phyloP scores from a whole-genome alignment of 2,888 invertebrate genomes.

The Atethmia centrago region DNA sequence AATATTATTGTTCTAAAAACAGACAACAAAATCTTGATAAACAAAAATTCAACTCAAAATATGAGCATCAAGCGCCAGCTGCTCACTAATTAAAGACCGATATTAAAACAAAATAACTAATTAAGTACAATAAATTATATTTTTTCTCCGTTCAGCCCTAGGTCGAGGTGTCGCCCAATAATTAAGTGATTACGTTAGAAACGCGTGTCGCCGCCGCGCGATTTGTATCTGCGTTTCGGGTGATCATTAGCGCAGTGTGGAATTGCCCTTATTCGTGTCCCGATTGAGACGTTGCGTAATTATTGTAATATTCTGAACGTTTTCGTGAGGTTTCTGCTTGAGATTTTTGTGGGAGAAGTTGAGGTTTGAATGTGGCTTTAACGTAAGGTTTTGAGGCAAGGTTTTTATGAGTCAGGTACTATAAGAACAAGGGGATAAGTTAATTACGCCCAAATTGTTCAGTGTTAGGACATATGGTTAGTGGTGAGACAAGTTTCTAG shows the following conservation, averaged over 20 bases:
- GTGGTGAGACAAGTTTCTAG: not conserved
- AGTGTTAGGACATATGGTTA: too few relatives aligned
- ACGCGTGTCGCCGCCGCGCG: constrained; percentile 85
- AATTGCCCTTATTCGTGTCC: constrained; percentile 67
- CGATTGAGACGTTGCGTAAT: constrained; percentile 62
- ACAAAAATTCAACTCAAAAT: not conserved
- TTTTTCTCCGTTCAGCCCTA: constrained; percentile 74
- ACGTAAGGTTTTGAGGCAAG: not conserved
- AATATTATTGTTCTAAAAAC: not conserved
- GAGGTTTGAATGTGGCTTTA: not conserved
- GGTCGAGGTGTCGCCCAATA: constrained; percentile 87
- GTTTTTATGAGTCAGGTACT: not conserved
- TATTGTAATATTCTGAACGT: constrained; percentile 56
- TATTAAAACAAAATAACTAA: constrained; percentile 4
- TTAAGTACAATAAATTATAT: not conserved
- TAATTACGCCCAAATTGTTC: not conserved
- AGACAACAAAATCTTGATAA: not conserved
- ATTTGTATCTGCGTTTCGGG: constrained; percentile 86
- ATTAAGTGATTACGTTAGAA: constrained; percentile 89
- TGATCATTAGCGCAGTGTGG: constrained; percentile 79
- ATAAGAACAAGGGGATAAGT: not conserved
- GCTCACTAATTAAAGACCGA: not conserved
- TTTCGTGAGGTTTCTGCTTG: constrained; percentile 22
- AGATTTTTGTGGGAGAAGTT: constrained; percentile 30
- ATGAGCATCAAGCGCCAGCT: not conserved